These are phyloP conservation scores for Cristatella mucedo DNA, from an alignment of 2,888 invertebrate genomes.

Conservation along the genomic window DNA sequence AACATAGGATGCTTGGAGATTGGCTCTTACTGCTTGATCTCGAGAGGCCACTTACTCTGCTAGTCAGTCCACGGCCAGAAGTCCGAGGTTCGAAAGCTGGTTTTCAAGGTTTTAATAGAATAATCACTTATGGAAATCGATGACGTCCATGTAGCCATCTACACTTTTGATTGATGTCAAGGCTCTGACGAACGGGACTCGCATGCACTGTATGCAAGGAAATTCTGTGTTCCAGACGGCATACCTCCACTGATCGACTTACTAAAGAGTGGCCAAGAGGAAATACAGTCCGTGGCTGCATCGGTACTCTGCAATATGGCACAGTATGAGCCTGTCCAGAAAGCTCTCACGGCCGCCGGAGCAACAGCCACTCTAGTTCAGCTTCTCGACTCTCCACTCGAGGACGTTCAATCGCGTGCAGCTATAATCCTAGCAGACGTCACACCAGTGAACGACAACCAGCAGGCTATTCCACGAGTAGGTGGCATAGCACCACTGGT, in stretches of 20 bases:
- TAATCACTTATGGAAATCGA: too few species aligned
- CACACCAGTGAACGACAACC: slow-evolving; percentile 28
- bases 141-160: too few species aligned
- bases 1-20: too few species aligned
- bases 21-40: too few species aligned
- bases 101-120: too few species aligned
- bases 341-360: slow-evolving; percentile 23
- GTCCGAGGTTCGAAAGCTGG: too few species aligned
- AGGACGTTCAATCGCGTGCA: slow-evolving; percentile 34
- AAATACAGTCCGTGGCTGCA: slow-evolving; percentile 29
- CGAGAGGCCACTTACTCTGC: too few species aligned
- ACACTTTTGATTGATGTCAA: too few species aligned
- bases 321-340: slow-evolving; percentile 25
- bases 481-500: slow-evolving; percentile 30
- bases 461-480: slow-evolving; percentile 23
- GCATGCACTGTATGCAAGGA: too few species aligned
- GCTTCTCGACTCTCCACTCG: slow-evolving; percentile 25
- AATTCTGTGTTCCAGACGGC: slow-evolving; percentile 21
- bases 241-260: slow-evolving; percentile 28
- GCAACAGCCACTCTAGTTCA: slow-evolving; percentile 29
- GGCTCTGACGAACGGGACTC: too few species aligned
- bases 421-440: slow-evolving; percentile 35
- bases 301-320: slow-evolving; percentile 37
- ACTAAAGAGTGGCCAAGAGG: slow-evolving; percentile 24
- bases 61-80: too few species aligned